These are phyloP conservation scores for Steinernema feltiae DNA, from an alignment of 1,140 invertebrate genomes.

Conservation along the genomic window DNA sequence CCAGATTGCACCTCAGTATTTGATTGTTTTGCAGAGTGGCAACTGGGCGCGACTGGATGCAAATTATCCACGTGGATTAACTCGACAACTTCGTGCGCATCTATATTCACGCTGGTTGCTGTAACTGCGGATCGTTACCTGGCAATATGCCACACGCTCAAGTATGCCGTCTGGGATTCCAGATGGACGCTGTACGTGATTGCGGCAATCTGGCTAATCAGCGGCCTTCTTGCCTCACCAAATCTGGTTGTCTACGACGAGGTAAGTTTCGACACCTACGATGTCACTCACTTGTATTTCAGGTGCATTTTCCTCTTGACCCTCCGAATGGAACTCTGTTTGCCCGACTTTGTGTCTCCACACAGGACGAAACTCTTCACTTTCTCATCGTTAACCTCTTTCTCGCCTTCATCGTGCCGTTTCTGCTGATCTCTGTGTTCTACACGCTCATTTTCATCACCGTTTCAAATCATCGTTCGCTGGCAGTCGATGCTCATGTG, in stretches of 20 bases:
- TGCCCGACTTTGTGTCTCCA: conserved; percentile 43
- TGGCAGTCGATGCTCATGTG: conserved; percentile 76
- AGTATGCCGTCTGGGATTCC: conserved; percentile 39
- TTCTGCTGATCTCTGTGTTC: conserved; percentile 46
- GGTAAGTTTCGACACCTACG: conserved; percentile 21
- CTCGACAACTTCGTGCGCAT: conserved; percentile 53
- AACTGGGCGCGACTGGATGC: conserved; percentile 47
- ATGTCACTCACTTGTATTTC: neutral
- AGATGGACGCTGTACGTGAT: conserved; percentile 46
- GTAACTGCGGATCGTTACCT: conserved; percentile 53
- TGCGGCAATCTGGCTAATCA: conserved; percentile 45
- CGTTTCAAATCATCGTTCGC: conserved; percentile 45
- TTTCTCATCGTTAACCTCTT: conserved; percentile 53
- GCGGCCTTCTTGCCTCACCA: conserved; percentile 43
- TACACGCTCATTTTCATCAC: conserved; percentile 50
- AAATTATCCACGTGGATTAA: conserved; percentile 56
- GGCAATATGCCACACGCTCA: conserved; percentile 54
- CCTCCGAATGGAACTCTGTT: conserved; percentile 27
- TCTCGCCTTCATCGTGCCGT: conserved; percentile 51
- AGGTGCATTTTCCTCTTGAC: conserved; percentile 26
- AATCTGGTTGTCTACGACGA: conserved; percentile 47
- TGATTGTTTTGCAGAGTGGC: conserved; percentile 48
- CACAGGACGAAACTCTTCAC: conserved; percentile 44
- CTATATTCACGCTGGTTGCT: conserved; percentile 54
- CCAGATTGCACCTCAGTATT: neutral